Evolutionary conservation across 1,140 invertebrate genomes (phyloP).

Genomic region (Drosophila chauvacae): DNA sequence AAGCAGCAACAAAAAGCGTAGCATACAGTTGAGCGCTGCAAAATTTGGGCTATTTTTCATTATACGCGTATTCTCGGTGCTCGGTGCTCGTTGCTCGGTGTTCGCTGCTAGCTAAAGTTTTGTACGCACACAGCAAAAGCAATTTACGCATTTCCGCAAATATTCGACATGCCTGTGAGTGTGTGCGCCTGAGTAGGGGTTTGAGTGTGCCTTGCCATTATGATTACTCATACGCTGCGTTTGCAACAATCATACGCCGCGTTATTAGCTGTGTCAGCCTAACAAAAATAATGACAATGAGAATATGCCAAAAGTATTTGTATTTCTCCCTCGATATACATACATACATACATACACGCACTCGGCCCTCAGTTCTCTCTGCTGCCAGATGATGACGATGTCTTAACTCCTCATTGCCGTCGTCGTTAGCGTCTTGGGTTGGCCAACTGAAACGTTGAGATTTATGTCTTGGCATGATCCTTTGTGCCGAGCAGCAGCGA

Average conservation of each 20-base stretch:
- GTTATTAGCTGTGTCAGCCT: constrained; percentile 81
- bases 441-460: constrained; percentile 76
- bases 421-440: constrained; percentile 61
- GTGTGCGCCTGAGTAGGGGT: constrained; percentile 4
- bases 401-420: constrained; percentile 64
- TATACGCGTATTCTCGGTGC: constrained; percentile 44
- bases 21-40: constrained; percentile 67
- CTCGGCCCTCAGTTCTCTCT: constrained; percentile 41
- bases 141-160: constrained; percentile 73
- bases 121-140: constrained; percentile 42
- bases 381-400: constrained; percentile 47
- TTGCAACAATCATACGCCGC: constrained; percentile 78
- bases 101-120: constrained; percentile 47
- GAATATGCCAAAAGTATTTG: constrained; percentile 78
- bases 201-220: constrained; percentile 56
- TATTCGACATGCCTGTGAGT: constrained; percentile 34
- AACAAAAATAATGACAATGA: constrained; percentile 80
- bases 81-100: constrained; percentile 4
- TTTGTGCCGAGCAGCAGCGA: constrained; percentile 75
- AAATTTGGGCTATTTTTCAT: constrained; percentile 81
- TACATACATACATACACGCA: constrained; percentile 4
- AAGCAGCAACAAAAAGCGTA: constrained; percentile 43
- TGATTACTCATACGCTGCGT: constrained; percentile 82
- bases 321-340: constrained; percentile 41
- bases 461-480: constrained; percentile 81